phyloP scores from a whole-genome alignment of 2,888 invertebrate species.

The Metalampra italica region DNA sequence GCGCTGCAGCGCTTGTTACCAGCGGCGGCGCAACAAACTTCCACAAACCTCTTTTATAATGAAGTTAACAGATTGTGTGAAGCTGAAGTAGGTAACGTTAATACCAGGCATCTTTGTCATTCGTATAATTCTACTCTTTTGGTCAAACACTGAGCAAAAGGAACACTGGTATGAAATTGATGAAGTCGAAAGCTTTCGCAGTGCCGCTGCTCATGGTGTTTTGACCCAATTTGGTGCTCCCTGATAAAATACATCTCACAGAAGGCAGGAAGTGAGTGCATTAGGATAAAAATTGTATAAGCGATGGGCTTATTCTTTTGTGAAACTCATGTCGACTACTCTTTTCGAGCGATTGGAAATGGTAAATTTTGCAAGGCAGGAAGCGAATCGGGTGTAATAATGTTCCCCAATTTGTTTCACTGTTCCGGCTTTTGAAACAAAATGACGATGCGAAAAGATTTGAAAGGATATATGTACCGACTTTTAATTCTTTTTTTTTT shows the following conservation, averaged over 20 bases:
- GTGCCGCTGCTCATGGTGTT: slow-evolving; percentile 23
- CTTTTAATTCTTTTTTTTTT: no score
- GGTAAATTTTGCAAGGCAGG: slow-evolving; percentile 28
- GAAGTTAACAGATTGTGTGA: no score
- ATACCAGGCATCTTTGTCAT: no score
- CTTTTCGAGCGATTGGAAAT: not conserved
- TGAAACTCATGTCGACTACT: slow-evolving; percentile 16
- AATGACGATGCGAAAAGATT: not conserved
- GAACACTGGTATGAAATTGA: not conserved
- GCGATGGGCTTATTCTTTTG: slow-evolving; percentile 22
- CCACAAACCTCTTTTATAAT: no score
- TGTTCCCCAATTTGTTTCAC: slow-evolving; percentile 33
- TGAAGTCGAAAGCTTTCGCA: not conserved
- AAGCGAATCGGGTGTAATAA: slow-evolving; percentile 31
- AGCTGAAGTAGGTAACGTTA: no score
- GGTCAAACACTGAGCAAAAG: no score
- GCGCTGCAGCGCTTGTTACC: no score
- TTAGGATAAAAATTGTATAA: slow-evolving; percentile 41
- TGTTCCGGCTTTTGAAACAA: not conserved
- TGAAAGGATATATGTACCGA: not conserved
- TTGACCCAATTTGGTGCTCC: slow-evolving; percentile 59
- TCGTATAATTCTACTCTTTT: no score
- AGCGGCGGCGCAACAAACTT: no score
- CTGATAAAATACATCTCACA: slow-evolving; percentile 52
- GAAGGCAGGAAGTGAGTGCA: slow-evolving; percentile 49